Conservation (phyloP, 2,888 invertebrate genomes). For the Nysson spinosus region DNA sequence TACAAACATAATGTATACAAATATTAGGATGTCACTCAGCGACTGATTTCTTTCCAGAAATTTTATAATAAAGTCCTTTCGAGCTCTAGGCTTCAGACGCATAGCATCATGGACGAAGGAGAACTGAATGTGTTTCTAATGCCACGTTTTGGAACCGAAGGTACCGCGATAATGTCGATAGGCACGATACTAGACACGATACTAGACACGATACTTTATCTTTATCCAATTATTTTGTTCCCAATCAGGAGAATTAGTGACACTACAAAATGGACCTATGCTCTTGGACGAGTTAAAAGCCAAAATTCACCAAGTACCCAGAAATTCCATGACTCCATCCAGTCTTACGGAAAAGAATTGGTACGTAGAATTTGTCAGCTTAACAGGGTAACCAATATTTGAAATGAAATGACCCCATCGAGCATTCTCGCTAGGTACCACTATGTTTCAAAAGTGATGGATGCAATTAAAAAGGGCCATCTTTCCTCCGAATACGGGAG, state of each 20-base stretch:
- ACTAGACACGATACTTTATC: background rate
- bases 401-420: too few relatives aligned
- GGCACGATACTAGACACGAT: too few relatives aligned
- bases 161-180: constrained; percentile 50
- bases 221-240: background rate
- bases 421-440: too few relatives aligned
- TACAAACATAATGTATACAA: constrained; percentile 40
- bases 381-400: background rate
- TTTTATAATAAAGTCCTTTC: constrained; percentile 80
- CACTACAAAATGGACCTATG: constrained; percentile 75
- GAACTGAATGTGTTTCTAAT: constrained; percentile 85
- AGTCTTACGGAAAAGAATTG: constrained; percentile 89
- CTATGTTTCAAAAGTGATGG: constrained; percentile 90
- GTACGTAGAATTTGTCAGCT: constrained; percentile 74
- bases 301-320: constrained; percentile 84
- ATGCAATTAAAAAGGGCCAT: constrained; percentile 89
- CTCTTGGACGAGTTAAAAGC: constrained; percentile 83
- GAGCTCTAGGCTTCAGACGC: constrained; percentile 82
- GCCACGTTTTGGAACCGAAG: constrained; percentile 80
- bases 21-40: background rate
- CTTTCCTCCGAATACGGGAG: constrained; percentile 91
- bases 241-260: constrained; percentile 59
- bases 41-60: constrained; percentile 69
- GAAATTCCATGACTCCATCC: constrained; percentile 85
- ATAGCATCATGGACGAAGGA: constrained; percentile 84